phyloP scores from a whole-genome alignment of 2,797 vertebrate species.

The Lacerta agilis region DNA sequence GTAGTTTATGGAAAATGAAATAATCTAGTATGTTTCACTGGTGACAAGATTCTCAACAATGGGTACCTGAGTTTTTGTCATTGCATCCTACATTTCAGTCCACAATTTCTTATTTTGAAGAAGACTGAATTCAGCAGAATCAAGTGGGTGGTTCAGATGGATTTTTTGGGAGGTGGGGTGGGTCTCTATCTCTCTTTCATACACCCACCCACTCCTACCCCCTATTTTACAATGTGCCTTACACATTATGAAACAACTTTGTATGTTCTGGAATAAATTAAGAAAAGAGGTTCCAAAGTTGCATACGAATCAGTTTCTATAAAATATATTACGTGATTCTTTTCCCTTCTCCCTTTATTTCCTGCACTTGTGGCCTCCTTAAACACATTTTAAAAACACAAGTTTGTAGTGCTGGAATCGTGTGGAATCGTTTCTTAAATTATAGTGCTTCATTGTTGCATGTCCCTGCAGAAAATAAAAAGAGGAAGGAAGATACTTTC shows the following conservation, averaged over 20 bases:
- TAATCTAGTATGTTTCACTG: background rate
- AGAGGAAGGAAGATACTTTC: too few relatives aligned
- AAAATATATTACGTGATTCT: background rate
- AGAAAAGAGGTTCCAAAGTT: background rate
- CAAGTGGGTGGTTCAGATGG: background rate
- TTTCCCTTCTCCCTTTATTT: too few relatives aligned
- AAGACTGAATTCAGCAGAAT: background rate
- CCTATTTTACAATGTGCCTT: background rate
- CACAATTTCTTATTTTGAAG: background rate
- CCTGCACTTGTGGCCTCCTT: too few relatives aligned
- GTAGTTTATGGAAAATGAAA: background rate
- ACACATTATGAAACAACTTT: background rate
- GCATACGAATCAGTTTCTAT: background rate
- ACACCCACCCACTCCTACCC: too few relatives aligned
- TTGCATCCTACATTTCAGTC: background rate
- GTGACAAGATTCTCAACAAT: background rate
- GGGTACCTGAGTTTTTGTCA: background rate
- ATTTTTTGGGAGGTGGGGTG: too few relatives aligned
- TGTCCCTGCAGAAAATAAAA: too few relatives aligned
- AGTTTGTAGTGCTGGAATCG: too few relatives aligned
- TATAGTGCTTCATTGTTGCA: too few relatives aligned
- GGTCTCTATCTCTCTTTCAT: background rate
- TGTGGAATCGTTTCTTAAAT: too few relatives aligned
- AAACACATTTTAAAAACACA: too few relatives aligned
- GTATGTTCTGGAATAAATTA: background rate